Conservation (phyloP, 1,140 invertebrate genomes). For the Hyles vespertilio region DNA sequence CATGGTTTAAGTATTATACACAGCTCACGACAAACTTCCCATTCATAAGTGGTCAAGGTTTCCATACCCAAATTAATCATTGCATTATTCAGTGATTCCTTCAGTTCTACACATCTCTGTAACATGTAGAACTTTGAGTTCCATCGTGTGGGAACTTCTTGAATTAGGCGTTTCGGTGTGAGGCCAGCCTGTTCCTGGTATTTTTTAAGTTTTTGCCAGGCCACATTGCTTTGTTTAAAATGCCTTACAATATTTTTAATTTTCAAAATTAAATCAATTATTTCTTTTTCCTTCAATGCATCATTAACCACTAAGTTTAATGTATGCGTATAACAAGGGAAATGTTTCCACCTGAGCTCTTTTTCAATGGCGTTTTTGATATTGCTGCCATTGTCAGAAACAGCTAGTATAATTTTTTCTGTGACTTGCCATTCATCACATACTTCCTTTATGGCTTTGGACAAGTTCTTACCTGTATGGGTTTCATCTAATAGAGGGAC, state of each 20-base stretch:
- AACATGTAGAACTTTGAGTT: slow-evolving; percentile 23
- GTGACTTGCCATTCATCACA: too few species aligned
- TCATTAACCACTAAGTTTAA: too few species aligned
- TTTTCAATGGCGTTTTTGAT: too few species aligned
- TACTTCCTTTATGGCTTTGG: too few species aligned
- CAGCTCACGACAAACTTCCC: slow-evolving; percentile 10
- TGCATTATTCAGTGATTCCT: slow-evolving; percentile 3
- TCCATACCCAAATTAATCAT: slow-evolving; percentile 10
- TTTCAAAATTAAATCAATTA: slow-evolving; percentile 6
- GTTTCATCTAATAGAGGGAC: too few species aligned
- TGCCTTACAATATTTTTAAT: slow-evolving; percentile 18
- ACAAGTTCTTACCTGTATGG: too few species aligned
- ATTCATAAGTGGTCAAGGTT: slow-evolving; percentile 8
- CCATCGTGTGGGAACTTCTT: slow-evolving; percentile 19
- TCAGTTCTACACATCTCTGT: slow-evolving; percentile 12
- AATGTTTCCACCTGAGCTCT: too few species aligned
- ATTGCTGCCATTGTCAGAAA: too few species aligned
- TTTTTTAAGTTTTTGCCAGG: slow-evolving; percentile 15
- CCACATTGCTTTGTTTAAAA: slow-evolving; percentile 19
- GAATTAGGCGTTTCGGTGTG: slow-evolving; percentile 6
- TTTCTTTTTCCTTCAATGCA: too few species aligned
- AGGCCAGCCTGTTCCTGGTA: slow-evolving; percentile 13
- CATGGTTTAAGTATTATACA: slow-evolving; percentile 10
- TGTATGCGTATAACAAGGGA: too few species aligned
- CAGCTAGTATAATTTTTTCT: too few species aligned